phyloP scores from a whole-genome alignment of 2,797 vertebrate genomes.

The Sus cebifrons region DNA sequence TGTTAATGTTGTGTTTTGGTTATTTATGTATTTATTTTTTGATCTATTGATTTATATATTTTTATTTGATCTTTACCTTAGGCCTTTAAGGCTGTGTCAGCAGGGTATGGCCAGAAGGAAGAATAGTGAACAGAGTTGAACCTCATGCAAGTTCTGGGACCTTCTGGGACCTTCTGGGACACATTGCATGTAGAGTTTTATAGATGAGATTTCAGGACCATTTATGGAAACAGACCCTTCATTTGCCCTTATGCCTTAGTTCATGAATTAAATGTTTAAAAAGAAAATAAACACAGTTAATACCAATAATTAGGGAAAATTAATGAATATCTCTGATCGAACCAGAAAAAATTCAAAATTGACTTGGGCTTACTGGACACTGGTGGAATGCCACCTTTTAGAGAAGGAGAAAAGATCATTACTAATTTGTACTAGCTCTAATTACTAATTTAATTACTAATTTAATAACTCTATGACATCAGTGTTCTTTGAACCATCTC shows the following conservation, averaged over 20 bases:
- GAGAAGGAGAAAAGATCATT: conserved; percentile 65
- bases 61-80: conserved; percentile 74
- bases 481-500: conserved; percentile 67
- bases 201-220: conserved; percentile 54
- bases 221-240: conserved; percentile 65
- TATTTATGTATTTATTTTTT: conserved; percentile 75
- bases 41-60: conserved; percentile 63
- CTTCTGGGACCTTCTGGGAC: conserved; percentile 59
- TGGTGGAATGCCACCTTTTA: conserved; percentile 62
- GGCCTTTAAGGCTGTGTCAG: conserved; percentile 84
- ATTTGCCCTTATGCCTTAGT: conserved; percentile 70
- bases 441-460: conserved; percentile 75
- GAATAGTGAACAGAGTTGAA: conserved; percentile 74
- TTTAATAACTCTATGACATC: conserved; percentile 62
- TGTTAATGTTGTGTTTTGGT: conserved; percentile 80
- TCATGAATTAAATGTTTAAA: conserved; percentile 62
- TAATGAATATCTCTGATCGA: conserved; percentile 65
- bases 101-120: conserved; percentile 74
- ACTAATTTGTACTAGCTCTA: conserved; percentile 69
- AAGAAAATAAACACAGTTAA: conserved; percentile 54
- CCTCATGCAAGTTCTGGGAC: conserved; percentile 62
- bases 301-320: conserved; percentile 47
- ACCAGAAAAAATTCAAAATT: conserved; percentile 62
- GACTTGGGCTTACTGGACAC: conserved; percentile 59
- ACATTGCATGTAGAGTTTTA: conserved; percentile 69